Evolutionary conservation across 2,113 vertebrate genomes (phyloP), one percentile per base, ranked within the genome.

Genomic region (Hippopotamus amphibius): DNA sequence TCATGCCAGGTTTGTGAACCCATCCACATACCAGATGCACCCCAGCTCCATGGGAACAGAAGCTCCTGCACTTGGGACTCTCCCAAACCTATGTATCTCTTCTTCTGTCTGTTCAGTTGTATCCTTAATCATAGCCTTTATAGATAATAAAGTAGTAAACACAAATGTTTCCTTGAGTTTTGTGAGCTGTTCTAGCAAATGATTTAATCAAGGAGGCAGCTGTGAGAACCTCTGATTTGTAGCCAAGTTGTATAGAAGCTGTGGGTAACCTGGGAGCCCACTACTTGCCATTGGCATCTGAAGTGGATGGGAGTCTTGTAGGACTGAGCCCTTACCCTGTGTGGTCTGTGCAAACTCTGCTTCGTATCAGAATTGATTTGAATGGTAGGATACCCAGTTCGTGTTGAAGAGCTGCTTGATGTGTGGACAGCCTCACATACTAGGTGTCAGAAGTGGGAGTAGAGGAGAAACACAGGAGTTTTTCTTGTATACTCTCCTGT

Each of bases 261-360:
- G 84, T 24, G 65, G 33, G 43, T 11, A 59, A 53, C 28, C 19
- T 71, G 72, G n/a, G 21, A 55, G 41, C 65, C 2, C 43, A 50
- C 30, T 61, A 16, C 21, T 3, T 63, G n/a, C 6, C 7, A 26
- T n/a, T 30, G 59, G 41, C 0, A 0, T 59, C 71, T 68, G 41
- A 57, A 28, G 50, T 11, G 11, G 48, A 7, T 11, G 50, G 11
- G 9, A 6, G 72, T 53, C 81, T 43, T 0, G 0, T 33, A 30
- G 46, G 53, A 24, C 48, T 24, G 48, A 41, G 5, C 12, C 74
- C 24, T 30, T 65, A 37, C 9, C 33, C 7, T 48, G 57, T 37
- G 24, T n/a, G 37, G 46, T 76, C 57, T n/a, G 2, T 1, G 3
- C 80, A 21, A 12, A 26, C 17, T 50, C 41, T 1, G 1, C 1